Conservation (phyloP, 2,888 invertebrate species). For the Ichneumoninae sp. region DNA sequence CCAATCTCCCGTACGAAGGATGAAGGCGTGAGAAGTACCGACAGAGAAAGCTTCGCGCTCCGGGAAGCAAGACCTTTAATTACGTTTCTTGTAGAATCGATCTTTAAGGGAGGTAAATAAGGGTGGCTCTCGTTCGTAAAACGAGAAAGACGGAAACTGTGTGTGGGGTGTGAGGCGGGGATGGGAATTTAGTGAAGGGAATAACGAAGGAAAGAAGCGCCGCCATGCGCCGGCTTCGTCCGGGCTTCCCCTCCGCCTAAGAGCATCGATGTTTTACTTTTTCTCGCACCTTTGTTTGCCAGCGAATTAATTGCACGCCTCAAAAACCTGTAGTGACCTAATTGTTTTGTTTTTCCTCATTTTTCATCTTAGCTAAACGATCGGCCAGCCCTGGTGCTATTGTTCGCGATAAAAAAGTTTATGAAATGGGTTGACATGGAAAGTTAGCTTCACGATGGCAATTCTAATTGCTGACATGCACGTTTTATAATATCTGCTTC, state of each 20-base stretch:
- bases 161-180: background rate
- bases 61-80: conserved; percentile 72
- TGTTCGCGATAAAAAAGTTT: background rate
- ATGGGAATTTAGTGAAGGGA: background rate
- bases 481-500: background rate
- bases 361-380: background rate
- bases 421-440: background rate
- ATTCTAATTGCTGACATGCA: background rate
- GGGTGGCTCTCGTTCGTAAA: conserved; percentile 63
- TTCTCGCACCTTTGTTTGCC: background rate
- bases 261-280: background rate
- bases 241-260: background rate
- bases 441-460: background rate
- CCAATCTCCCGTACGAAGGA: background rate
- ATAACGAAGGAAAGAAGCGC: background rate
- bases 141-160: conserved; percentile 7
- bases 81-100: conserved; percentile 75
- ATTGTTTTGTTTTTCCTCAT: background rate
- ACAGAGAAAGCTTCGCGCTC: conserved; percentile 22
- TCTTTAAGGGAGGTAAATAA: conserved; percentile 73
- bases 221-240: background rate
- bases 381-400: background rate
- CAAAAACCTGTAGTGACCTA: background rate
- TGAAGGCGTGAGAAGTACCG: background rate
- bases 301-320: background rate